phyloP scores from a whole-genome alignment of 2,797 vertebrate genomes.

The Clarias laeviceps region DNA sequence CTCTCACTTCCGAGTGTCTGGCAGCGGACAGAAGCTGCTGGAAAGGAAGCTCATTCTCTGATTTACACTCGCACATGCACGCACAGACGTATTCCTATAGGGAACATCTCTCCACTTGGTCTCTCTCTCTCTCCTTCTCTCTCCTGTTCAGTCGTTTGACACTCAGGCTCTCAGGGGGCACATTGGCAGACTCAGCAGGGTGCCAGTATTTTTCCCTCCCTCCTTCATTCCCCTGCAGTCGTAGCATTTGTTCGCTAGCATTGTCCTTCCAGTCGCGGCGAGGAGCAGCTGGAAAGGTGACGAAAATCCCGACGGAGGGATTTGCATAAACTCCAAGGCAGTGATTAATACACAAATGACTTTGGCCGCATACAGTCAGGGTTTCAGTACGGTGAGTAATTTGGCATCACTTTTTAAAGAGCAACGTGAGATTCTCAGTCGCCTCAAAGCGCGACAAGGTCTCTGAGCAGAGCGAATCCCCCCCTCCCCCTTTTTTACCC shows the following conservation, averaged over 20 bases:
- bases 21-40: constrained; percentile 65
- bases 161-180: constrained; percentile 69
- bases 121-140: constrained; percentile 25
- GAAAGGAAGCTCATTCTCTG: constrained; percentile 45
- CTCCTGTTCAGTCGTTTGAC: constrained; percentile 39
- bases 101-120: constrained; percentile 58
- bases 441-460: background rate
- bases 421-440: background rate
- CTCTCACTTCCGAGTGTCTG: constrained; percentile 64
- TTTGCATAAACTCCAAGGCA: constrained; percentile 4
- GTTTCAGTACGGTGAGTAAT: background rate
- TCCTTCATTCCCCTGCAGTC: constrained; percentile 31
- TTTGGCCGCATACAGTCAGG: background rate
- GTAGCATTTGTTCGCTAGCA: constrained; percentile 33
- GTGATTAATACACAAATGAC: constrained; percentile 7
- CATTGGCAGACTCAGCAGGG: constrained; percentile 65
- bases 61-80: constrained; percentile 51
- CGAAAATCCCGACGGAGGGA: background rate
- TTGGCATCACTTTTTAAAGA: background rate
- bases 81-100: constrained; percentile 48
- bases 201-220: constrained; percentile 41
- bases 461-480: background rate
- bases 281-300: constrained; percentile 41
- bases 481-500: too few relatives aligned
- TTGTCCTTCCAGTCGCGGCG: constrained; percentile 18